These are phyloP conservation scores for Trissolcus brochymenae DNA, from an alignment of 2,888 invertebrate species.

Conservation along the genomic window DNA sequence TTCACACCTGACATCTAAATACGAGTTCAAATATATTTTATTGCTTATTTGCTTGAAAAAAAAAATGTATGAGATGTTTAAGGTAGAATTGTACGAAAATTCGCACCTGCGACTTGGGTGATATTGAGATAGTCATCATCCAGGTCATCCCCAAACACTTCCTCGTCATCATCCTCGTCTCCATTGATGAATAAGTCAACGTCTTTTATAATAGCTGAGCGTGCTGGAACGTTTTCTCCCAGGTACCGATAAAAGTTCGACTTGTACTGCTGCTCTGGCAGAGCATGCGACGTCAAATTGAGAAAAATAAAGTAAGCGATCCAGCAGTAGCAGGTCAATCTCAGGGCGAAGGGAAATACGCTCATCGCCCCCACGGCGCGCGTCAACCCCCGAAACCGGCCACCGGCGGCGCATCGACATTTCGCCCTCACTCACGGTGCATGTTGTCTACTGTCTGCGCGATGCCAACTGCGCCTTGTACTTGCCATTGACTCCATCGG, in stretches of 20 bases:
- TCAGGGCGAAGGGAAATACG: slow-evolving; percentile 75
- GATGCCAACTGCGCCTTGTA: slow-evolving; percentile 52
- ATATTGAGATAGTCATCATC: slow-evolving; percentile 72
- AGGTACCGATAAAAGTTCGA: slow-evolving; percentile 44
- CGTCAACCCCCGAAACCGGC: slow-evolving; percentile 75
- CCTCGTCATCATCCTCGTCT: slow-evolving; percentile 73
- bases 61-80: background rate
- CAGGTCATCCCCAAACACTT: slow-evolving; percentile 68
- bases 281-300: slow-evolving; percentile 56
- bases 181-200: slow-evolving; percentile 68
- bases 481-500: slow-evolving; percentile 24
- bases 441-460: slow-evolving; percentile 57
- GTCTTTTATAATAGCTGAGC: slow-evolving; percentile 60
- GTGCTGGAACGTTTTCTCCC: slow-evolving; percentile 57
- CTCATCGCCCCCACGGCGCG: slow-evolving; percentile 76
- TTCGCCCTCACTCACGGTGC: slow-evolving; percentile 63
- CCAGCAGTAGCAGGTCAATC: slow-evolving; percentile 72
- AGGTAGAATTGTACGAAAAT: background rate
- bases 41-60: background rate
- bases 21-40: background rate
- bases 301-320: slow-evolving; percentile 73
- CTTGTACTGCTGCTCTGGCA: slow-evolving; percentile 50
- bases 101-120: slow-evolving; percentile 75
- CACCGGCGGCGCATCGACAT: slow-evolving; percentile 75
- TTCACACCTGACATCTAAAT: no score